These are phyloP conservation scores for Nannoperca obscura DNA, from an alignment of 2,797 vertebrate genomes.

Conservation along the genomic window DNA sequence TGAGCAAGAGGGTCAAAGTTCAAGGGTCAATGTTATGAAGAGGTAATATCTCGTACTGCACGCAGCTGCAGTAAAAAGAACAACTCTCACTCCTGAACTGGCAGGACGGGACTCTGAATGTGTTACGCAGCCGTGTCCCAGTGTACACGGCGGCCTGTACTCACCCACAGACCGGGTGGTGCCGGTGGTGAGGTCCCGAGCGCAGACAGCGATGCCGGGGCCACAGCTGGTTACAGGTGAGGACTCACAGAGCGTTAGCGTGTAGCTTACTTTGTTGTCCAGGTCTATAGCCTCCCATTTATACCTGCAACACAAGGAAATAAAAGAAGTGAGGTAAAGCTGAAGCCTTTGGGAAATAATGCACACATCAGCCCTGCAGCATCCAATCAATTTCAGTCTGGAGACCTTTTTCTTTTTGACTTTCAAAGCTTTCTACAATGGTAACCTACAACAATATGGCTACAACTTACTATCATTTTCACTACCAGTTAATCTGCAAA, in stretches of 20 bases:
- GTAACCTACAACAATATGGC: no score
- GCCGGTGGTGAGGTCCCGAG: conserved; percentile 58
- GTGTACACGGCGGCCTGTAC: conserved; percentile 61
- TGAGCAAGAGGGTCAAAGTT: no score
- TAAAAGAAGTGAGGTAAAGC: neutral
- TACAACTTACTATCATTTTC: no score
- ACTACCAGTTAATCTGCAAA: neutral
- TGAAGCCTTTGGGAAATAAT: no score
- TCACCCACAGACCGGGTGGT: conserved; percentile 87
- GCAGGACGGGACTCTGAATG: no score
- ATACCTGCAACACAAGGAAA: conserved; percentile 84
- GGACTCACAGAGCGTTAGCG: conserved; percentile 88
- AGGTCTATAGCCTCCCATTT: conserved; percentile 93
- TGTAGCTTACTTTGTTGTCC: conserved; percentile 87
- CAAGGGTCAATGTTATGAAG: no score
- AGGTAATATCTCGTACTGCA: no score
- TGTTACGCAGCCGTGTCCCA: no score
- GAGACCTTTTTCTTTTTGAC: neutral
- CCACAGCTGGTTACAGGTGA: conserved; percentile 82
- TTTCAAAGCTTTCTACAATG: neutral
- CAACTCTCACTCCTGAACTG: no score
- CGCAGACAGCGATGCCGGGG: conserved; percentile 83
- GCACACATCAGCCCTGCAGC: neutral
- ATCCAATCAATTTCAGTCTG: neutral
- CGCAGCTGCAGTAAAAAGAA: neutral